phyloP scores from a whole-genome alignment of 1,140 invertebrate genomes.

The Charaxes varanes region DNA sequence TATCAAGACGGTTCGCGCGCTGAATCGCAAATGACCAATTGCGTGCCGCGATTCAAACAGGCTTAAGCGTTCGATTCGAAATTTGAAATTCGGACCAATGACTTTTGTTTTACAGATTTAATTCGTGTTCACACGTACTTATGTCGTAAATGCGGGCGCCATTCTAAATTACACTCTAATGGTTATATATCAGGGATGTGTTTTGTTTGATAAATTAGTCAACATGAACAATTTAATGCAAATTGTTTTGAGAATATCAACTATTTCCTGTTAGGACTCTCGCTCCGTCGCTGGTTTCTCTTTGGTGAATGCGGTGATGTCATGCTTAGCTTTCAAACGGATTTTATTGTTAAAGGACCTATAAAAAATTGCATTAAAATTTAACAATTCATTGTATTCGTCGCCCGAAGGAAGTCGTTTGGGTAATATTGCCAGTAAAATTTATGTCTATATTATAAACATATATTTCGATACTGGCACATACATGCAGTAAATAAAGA shows the following conservation, averaged over 20 bases:
- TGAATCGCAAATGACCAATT: conserved; percentile 67
- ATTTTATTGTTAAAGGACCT: conserved; percentile 24
- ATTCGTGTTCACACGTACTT: conserved; percentile 29
- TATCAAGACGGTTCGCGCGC: conserved; percentile 55
- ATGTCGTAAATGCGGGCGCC: background rate
- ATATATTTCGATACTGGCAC: no score
- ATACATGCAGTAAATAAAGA: no score
- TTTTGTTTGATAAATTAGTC: conserved; percentile 11
- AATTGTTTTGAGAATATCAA: conserved; percentile 69
- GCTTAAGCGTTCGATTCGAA: conserved; percentile 42
- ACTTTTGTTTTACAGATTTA: conserved; percentile 51
- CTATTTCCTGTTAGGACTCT: conserved; percentile 70
- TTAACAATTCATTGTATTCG: conserved; percentile 10
- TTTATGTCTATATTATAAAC: background rate
- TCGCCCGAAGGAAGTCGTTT: conserved; percentile 11
- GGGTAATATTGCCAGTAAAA: conserved; percentile 3
- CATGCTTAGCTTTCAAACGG: conserved; percentile 45
- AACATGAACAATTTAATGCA: conserved; percentile 51
- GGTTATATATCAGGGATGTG: conserved; percentile 8
- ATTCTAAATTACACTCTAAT: conserved; percentile 22
- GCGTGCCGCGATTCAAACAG: conserved; percentile 41
- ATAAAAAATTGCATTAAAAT: conserved; percentile 11
- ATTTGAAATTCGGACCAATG: conserved; percentile 59
- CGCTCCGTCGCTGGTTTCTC: conserved; percentile 52
- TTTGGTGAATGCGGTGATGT: conserved; percentile 53